phyloP scores from a whole-genome alignment of 1,140 invertebrate species.

The Drosophila pachea region DNA sequence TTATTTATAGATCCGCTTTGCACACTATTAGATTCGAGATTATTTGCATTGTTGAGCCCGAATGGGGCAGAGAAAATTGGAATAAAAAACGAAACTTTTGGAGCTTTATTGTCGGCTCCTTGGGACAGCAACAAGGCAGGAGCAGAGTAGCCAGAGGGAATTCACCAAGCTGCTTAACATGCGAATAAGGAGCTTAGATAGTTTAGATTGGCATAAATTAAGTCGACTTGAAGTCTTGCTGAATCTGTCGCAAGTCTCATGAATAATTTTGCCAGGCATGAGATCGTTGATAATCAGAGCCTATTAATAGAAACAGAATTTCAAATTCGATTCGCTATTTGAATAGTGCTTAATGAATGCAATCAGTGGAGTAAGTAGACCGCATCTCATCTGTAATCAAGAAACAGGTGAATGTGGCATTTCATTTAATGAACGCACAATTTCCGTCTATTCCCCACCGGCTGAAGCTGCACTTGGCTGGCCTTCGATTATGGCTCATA shows the following conservation, averaged over 20 bases:
- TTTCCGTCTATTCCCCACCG: slow-evolving; percentile 15
- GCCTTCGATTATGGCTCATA: slow-evolving; percentile 48
- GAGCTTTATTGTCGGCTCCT: slow-evolving; percentile 14
- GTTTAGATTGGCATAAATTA: slow-evolving; percentile 10
- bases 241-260: neutral
- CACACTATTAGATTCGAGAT: slow-evolving; percentile 38
- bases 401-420: slow-evolving; percentile 17
- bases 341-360: slow-evolving; percentile 17
- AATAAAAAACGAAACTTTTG: slow-evolving; percentile 13
- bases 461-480: slow-evolving; percentile 18
- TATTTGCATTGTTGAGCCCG: slow-evolving; percentile 14
- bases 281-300: neutral
- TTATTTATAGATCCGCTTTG: slow-evolving; percentile 36
- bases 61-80: slow-evolving; percentile 9
- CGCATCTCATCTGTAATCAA: slow-evolving; percentile 30
- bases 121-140: neutral
- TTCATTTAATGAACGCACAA: slow-evolving; percentile 34
- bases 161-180: neutral
- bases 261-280: neutral
- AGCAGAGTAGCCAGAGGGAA: neutral
- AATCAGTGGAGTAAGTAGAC: slow-evolving; percentile 7
- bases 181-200: slow-evolving; percentile 1
- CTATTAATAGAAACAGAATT: slow-evolving; percentile 2
- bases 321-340: slow-evolving; percentile 9
- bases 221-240: slow-evolving; percentile 2